phyloP scores from a whole-genome alignment of 2,113 vertebrate species.

The Laticauda laticaudata region DNA sequence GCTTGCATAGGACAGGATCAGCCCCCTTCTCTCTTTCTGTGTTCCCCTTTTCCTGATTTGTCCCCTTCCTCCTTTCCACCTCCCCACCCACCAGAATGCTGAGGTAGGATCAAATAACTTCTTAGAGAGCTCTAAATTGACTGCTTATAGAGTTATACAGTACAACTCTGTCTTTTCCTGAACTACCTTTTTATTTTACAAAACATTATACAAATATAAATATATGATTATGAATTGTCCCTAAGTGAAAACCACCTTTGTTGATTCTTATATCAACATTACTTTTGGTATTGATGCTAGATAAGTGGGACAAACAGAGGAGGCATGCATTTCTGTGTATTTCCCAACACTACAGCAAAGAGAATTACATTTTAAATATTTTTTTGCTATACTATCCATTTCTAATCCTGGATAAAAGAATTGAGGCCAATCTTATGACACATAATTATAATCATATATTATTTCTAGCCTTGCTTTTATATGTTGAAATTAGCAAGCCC shows the following conservation, averaged over 20 bases:
- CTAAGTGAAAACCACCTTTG: background rate
- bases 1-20: background rate
- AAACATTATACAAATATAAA: background rate
- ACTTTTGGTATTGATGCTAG: background rate
- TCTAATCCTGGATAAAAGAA: background rate
- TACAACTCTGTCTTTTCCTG: background rate
- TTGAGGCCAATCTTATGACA: background rate
- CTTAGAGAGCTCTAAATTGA: background rate
- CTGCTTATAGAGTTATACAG: background rate
- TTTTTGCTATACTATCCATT: background rate
- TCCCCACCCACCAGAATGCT: no score
- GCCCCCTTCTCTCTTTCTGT: background rate
- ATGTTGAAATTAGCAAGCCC: background rate
- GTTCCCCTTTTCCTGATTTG: background rate
- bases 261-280: background rate
- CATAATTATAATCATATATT: background rate
- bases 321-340: background rate
- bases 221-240: background rate
- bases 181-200: background rate
- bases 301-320: background rate
- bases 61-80: background rate
- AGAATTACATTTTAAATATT: background rate
- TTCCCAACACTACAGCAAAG: background rate
- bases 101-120: background rate
- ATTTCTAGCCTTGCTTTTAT: background rate